Evolutionary conservation across 2,888 invertebrate genomes (phyloP).

Genomic region (Catotricha subobsoleta): DNA sequence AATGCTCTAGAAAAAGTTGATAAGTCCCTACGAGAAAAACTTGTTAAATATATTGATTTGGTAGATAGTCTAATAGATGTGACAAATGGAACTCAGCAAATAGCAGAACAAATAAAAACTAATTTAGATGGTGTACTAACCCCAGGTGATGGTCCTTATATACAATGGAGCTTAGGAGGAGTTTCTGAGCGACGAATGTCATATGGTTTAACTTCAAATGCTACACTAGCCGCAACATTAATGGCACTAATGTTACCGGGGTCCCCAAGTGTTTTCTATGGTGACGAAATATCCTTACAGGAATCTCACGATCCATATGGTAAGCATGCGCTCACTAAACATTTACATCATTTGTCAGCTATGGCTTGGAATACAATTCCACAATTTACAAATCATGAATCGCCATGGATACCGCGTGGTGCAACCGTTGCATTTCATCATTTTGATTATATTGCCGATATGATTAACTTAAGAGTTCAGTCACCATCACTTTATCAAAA

Average conservation of each 20-base stretch:
- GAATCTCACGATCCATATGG: slow-evolving; percentile 37
- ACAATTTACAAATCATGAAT: slow-evolving; percentile 33
- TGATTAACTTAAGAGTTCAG: slow-evolving; percentile 39
- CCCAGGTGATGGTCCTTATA: slow-evolving; percentile 47
- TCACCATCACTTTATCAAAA: slow-evolving; percentile 59
- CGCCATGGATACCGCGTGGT: slow-evolving; percentile 46
- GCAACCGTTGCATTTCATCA: slow-evolving; percentile 35
- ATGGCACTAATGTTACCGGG: slow-evolving; percentile 70
- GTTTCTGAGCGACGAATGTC: slow-evolving; percentile 39
- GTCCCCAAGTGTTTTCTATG: slow-evolving; percentile 75
- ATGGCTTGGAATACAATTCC: slow-evolving; percentile 43
- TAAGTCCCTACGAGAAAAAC: slow-evolving; percentile 34
- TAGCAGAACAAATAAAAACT: slow-evolving; percentile 40
- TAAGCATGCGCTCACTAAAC: slow-evolving; percentile 39
- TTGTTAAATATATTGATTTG: slow-evolving; percentile 49
- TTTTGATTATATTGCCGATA: slow-evolving; percentile 36
- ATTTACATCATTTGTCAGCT: slow-evolving; percentile 47
- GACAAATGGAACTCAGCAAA: slow-evolving; percentile 34
- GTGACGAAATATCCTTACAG: slow-evolving; percentile 68
- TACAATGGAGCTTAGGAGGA: slow-evolving; percentile 61
- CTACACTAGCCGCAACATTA: slow-evolving; percentile 47
- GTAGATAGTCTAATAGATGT: slow-evolving; percentile 50
- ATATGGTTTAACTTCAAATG: slow-evolving; percentile 37
- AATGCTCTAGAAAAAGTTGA: slow-evolving; percentile 33
- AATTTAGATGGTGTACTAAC: slow-evolving; percentile 40